A percentile compares a stretch with the other conserved stretches of the same genome.
These are phyloP conservation scores for Synanthedon myopaeformis DNA, from an alignment of 2,888 invertebrate genomes.

Conservation along the genomic window DNA sequence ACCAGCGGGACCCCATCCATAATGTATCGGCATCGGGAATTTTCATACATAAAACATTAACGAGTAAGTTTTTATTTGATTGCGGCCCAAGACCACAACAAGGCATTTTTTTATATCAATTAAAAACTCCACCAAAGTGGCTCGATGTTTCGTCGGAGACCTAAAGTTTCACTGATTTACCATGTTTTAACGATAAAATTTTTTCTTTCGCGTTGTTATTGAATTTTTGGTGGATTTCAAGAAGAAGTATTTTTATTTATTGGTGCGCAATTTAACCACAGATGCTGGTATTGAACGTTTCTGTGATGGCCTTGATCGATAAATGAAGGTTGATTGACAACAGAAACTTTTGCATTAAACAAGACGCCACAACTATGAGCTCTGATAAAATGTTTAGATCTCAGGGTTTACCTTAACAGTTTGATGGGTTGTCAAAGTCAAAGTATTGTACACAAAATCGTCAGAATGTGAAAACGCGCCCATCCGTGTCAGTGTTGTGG, in stretches of 20 bases:
- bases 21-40: slow-evolving; percentile 54
- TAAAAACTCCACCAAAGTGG: slow-evolving; percentile 38
- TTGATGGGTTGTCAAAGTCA: slow-evolving; percentile 21
- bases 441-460: slow-evolving; percentile 21
- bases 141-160: slow-evolving; percentile 57
- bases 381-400: background rate
- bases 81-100: slow-evolving; percentile 46
- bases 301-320: slow-evolving; percentile 22
- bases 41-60: slow-evolving; percentile 66
- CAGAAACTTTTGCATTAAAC: slow-evolving; percentile 8
- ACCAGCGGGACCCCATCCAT: slow-evolving; percentile 63
- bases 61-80: slow-evolving; percentile 66
- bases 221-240: background rate
- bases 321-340: slow-evolving; percentile 20
- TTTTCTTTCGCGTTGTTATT: slow-evolving; percentile 1
- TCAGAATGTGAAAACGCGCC: slow-evolving; percentile 17
- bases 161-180: slow-evolving; percentile 25
- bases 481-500: slow-evolving; percentile 37
- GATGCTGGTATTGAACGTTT: slow-evolving; percentile 7
- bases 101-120: slow-evolving; percentile 42
- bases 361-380: slow-evolving; percentile 1
- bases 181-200: slow-evolving; percentile 42
- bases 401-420: slow-evolving; percentile 11
- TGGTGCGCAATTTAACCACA: slow-evolving; percentile 3
- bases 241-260: slow-evolving; percentile 11